Conservation (phyloP, 2,113 vertebrate species). For the Mobula hypostoma region DNA sequence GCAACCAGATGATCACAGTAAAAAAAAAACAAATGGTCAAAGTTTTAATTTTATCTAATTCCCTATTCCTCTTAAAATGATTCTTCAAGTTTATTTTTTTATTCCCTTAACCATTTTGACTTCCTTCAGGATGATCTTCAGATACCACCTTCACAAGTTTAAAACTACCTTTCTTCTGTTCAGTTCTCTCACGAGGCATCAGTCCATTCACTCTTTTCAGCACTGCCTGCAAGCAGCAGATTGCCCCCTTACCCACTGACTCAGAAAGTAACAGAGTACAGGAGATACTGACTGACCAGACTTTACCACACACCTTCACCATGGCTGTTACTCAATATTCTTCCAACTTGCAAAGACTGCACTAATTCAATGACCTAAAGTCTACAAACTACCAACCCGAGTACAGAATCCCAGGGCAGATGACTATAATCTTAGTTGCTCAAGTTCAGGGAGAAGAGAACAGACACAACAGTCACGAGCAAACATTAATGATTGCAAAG, state of each 20-base stretch:
- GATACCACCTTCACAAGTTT: neutral
- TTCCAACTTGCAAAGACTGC: too few relatives aligned
- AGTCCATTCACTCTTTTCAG: neutral
- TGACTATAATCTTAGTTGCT: too few relatives aligned
- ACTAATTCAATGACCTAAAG: too few relatives aligned
- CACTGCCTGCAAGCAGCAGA: too few relatives aligned
- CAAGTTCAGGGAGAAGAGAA: too few relatives aligned
- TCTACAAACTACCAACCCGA: too few relatives aligned
- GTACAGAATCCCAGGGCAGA: too few relatives aligned
- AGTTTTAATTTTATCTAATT: neutral
- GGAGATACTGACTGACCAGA: neutral
- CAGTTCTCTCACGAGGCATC: neutral
- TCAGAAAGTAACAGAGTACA: neutral
- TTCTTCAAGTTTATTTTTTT: neutral
- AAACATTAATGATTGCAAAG: too few relatives aligned
- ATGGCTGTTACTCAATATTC: neutral
- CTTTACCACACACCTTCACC: neutral
- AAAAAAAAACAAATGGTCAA: neutral
- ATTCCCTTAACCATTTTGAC: neutral
- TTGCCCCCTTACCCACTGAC: neutral
- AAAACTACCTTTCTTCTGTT: neutral
- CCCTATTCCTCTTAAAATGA: neutral
- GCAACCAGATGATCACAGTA: neutral
- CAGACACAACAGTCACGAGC: too few relatives aligned
- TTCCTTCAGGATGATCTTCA: neutral